These are phyloP conservation scores for Muricea muricata DNA, from an alignment of 92 coral and sea anemone genomes.

Conservation along the genomic window DNA sequence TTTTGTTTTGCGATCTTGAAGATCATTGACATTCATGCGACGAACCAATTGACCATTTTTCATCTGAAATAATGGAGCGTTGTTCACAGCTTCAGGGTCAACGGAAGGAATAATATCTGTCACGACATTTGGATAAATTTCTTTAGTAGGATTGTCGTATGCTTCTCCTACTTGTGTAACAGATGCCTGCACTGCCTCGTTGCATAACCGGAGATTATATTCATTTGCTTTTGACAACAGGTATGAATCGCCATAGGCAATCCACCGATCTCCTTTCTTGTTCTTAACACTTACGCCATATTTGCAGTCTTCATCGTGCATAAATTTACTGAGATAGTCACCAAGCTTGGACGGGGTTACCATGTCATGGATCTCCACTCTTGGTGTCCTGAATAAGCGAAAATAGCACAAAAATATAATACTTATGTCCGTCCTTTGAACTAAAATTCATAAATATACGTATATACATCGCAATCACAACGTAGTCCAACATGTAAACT, in stretches of 20 bases:
- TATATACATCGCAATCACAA: too few relatives aligned
- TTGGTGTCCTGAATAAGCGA: background rate
- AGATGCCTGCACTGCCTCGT: conserved; percentile 60
- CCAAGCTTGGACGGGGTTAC: background rate
- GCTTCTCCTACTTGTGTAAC: conserved; percentile 62
- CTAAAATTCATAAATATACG: too few relatives aligned
- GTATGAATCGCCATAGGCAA: background rate
- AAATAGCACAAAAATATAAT: background rate
- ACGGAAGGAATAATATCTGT: conserved; percentile 68
- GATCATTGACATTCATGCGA: conserved; percentile 55
- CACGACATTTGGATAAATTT: conserved; percentile 8
- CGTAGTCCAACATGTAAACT: too few relatives aligned
- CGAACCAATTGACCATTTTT: conserved; percentile 64
- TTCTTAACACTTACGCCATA: conserved; percentile 7
- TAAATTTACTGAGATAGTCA: background rate
- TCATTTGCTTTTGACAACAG: background rate
- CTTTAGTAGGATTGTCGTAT: conserved; percentile 33
- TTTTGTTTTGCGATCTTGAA: conserved; percentile 59
- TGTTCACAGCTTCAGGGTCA: conserved; percentile 60
- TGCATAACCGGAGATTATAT: conserved; percentile 27
- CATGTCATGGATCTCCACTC: background rate
- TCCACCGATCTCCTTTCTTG: conserved; percentile 2
- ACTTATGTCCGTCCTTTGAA: too few relatives aligned
- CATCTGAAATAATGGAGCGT: conserved; percentile 68
- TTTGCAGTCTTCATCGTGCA: conserved; percentile 25